Percentiles rank a stretch among this genome's conserved stretches.
These are phyloP conservation scores for Hippocampus mohnikei DNA, from an alignment of 2,113 vertebrate species.

Conservation along the genomic window DNA sequence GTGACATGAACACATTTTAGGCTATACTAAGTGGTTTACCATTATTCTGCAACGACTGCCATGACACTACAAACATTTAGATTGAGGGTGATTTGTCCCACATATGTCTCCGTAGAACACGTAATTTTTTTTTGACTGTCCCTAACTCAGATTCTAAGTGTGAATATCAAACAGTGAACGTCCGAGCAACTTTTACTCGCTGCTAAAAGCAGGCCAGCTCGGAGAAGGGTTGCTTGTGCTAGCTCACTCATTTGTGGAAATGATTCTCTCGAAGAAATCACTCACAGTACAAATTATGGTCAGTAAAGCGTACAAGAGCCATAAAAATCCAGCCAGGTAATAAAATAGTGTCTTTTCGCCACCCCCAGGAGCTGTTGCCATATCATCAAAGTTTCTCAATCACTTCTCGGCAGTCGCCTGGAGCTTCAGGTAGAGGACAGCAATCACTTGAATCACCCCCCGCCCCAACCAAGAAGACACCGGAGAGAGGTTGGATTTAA, in stretches of 20 bases:
- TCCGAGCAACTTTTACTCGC: too few relatives aligned
- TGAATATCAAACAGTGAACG: too few relatives aligned
- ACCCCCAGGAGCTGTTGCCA: slow-evolving; percentile 35
- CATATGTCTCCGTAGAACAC: too few relatives aligned
- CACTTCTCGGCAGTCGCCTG: slow-evolving; percentile 31
- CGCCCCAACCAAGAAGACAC: slow-evolving; percentile 64
- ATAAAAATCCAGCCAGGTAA: neutral
- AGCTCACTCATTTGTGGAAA: neutral
- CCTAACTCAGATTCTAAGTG: too few relatives aligned
- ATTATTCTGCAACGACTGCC: too few relatives aligned
- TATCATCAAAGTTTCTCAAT: slow-evolving; percentile 62
- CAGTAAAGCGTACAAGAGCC: neutral
- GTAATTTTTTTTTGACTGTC: too few relatives aligned
- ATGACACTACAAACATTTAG: too few relatives aligned
- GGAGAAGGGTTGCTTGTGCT: neutral
- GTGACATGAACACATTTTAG: too few relatives aligned
- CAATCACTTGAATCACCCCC: slow-evolving; percentile 36
- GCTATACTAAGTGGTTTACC: too few relatives aligned
- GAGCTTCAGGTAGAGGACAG: slow-evolving; percentile 56
- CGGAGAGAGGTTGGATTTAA: slow-evolving; percentile 69
- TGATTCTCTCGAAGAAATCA: neutral
- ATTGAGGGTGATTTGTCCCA: too few relatives aligned
- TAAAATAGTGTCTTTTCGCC: slow-evolving; percentile 10
- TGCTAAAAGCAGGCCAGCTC: neutral
- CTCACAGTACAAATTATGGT: neutral